Evolutionary conservation across 2,797 vertebrate species (phyloP).

Genomic region (Vipera ursinii): DNA sequence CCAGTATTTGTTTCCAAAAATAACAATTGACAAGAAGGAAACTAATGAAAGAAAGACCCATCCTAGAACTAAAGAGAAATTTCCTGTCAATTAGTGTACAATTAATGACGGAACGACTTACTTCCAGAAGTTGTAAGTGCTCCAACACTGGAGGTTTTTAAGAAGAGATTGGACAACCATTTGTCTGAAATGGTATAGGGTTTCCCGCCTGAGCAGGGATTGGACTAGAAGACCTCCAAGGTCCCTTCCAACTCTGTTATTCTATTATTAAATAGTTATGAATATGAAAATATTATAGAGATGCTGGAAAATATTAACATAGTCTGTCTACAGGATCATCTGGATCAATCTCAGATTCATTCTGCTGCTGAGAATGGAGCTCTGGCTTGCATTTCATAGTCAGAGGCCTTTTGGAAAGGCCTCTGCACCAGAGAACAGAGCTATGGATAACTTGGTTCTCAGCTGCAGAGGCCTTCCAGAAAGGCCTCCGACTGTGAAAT

Average conservation of each 20-base stretch:
- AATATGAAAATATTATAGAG: background rate
- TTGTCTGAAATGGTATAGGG: background rate
- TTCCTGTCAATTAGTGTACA: background rate
- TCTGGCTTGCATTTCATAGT: no score
- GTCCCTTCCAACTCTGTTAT: background rate
- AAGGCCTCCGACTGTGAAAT: no score
- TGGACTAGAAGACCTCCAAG: background rate
- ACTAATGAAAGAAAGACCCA: background rate
- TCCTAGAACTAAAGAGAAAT: background rate
- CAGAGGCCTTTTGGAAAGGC: no score
- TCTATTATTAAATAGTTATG: background rate
- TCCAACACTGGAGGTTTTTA: background rate
- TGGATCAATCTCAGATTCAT: background rate
- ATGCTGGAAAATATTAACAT: background rate
- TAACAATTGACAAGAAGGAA: background rate
- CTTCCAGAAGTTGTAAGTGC: no score
- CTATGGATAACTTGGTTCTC: no score
- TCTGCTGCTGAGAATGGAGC: no score
- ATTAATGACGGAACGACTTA: background rate
- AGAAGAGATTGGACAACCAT: background rate
- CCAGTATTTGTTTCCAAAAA: background rate
- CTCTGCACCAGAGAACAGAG: no score
- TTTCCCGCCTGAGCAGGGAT: background rate
- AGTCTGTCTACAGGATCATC: background rate
- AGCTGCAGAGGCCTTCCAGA: no score